Percentiles rank a stretch among this genome's conserved stretches.
phyloP scores from a whole-genome alignment of 1,140 invertebrate species.

The Drosophila quadrilineata region DNA sequence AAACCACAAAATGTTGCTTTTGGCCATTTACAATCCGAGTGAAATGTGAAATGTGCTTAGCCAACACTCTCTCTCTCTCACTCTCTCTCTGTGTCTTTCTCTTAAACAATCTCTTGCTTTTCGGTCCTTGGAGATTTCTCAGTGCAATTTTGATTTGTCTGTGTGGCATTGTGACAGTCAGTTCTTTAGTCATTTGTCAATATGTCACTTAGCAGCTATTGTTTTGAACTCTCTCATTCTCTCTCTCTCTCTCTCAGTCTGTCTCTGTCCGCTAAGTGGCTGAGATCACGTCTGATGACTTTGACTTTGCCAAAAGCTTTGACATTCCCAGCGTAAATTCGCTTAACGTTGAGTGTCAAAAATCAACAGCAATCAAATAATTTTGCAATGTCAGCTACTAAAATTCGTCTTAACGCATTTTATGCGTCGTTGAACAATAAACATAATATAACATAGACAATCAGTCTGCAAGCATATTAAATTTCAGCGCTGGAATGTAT shows the following conservation, averaged over 20 bases:
- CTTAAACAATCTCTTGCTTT: slow-evolving; percentile 8
- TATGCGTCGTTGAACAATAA: slow-evolving; percentile 9
- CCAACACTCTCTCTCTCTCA: no score
- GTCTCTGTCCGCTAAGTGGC: slow-evolving; percentile 26
- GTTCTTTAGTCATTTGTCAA: slow-evolving; percentile 55
- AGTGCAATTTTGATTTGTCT: slow-evolving; percentile 39
- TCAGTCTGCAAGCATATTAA: no score
- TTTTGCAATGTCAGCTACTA: slow-evolving; percentile 37
- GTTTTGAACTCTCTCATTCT: no score
- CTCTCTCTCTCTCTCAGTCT: no score
- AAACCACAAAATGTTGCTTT: slow-evolving; percentile 33
- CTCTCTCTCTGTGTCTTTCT: neutral
- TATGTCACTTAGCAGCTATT: slow-evolving; percentile 61
- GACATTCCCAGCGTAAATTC: slow-evolving; percentile 25
- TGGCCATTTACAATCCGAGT: slow-evolving; percentile 13
- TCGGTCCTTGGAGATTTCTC: slow-evolving; percentile 23
- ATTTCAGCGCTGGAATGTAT: no score
- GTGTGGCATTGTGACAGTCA: no score
- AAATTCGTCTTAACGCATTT: slow-evolving; percentile 24
- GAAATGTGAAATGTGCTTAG: no score
- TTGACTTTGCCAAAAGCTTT: slow-evolving; percentile 36
- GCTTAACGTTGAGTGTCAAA: slow-evolving; percentile 31
- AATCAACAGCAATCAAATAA: slow-evolving; percentile 37
- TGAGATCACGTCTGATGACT: slow-evolving; percentile 24
- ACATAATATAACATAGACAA: no score